Conservation (phyloP, 2,797 vertebrate genomes). For the Euthynnus affinis region DNA sequence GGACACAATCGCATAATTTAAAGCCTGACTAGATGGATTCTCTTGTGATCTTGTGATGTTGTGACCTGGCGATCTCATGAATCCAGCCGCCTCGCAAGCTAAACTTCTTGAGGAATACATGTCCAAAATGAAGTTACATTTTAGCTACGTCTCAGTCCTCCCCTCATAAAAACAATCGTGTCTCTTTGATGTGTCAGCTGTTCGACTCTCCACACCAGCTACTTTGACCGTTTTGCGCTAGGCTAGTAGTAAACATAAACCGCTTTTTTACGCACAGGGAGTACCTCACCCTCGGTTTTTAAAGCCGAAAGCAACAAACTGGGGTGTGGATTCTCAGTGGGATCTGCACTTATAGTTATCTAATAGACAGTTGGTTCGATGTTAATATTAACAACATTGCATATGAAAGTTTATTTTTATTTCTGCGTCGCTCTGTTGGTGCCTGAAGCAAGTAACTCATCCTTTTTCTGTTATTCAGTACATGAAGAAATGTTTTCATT, state of each 20-base stretch:
- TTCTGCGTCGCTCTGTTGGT: slow-evolving; percentile 6
- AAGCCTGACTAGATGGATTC: too few species aligned
- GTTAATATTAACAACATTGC: not conserved
- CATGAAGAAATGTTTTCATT: slow-evolving; percentile 1
- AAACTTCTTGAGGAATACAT: not conserved
- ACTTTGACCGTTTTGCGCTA: not conserved
- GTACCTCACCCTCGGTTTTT: not conserved
- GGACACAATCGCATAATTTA: too few species aligned
- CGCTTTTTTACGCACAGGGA: not conserved
- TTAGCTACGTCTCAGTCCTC: not conserved
- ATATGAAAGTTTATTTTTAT: not conserved
- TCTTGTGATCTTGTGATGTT: too few species aligned
- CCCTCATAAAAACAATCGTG: not conserved
- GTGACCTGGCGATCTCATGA: too few species aligned
- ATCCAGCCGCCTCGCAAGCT: too few species aligned
- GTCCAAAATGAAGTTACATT: not conserved
- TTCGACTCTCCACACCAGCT: not conserved
- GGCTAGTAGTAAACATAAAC: not conserved
- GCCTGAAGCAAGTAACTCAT: not conserved
- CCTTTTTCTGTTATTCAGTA: slow-evolving; percentile 10
- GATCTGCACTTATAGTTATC: not conserved
- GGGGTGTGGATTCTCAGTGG: slow-evolving; percentile 1
- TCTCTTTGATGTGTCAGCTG: not conserved
- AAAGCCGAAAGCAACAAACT: not conserved
- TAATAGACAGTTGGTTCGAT: not conserved